Evolutionary conservation across 2,797 vertebrate species (phyloP).

Genomic region (Taeniopygia guttata): DNA sequence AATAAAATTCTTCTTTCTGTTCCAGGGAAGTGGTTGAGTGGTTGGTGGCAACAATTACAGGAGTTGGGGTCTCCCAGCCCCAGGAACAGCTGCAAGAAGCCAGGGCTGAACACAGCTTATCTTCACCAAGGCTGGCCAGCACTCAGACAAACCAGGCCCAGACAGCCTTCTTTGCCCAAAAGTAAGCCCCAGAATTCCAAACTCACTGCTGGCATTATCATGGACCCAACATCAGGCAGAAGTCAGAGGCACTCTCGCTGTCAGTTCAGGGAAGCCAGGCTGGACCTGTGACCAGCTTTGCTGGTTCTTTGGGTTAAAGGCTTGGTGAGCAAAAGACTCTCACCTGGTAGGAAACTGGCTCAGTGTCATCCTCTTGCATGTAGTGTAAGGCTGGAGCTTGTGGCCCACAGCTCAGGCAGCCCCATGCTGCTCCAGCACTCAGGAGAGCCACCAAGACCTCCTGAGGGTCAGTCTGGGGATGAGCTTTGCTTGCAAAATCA

Average conservation of each 20-base stretch:
- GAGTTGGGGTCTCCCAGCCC: slow-evolving; percentile 6
- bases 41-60: slow-evolving; percentile 81
- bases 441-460: neutral
- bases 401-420: neutral
- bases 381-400: neutral
- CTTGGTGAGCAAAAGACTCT: neutral
- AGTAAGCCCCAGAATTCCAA: slow-evolving; percentile 38
- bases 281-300: neutral
- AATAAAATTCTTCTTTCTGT: slow-evolving; percentile 7
- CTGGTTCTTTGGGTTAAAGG: neutral
- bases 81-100: neutral
- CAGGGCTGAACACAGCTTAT: neutral
- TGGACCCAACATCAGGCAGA: neutral
- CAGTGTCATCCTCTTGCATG: neutral
- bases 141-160: neutral
- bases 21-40: slow-evolving; percentile 87
- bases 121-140: neutral
- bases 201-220: neutral
- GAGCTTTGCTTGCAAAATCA: neutral
- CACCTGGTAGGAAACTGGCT: neutral
- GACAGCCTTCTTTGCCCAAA: slow-evolving; percentile 16
- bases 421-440: neutral
- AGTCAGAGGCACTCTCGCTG: neutral
- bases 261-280: neutral
- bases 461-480: neutral